Conservation (phyloP, 2,797 vertebrate genomes). For the Brachyalestes nurse region DNA sequence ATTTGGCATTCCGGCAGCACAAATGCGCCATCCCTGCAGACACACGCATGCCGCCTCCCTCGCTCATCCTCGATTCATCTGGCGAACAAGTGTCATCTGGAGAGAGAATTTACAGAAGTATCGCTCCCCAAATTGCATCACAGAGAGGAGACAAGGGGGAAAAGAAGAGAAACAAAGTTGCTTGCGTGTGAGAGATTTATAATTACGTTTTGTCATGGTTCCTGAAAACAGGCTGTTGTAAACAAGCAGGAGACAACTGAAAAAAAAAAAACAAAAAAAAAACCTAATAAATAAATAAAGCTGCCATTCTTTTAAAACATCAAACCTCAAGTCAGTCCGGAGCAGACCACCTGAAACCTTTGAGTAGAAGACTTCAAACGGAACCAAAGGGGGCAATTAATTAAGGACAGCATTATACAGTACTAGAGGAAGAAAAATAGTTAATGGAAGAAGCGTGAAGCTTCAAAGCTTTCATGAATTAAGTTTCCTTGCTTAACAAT, state of each 20-base stretch:
- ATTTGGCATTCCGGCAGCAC: constrained; percentile 16
- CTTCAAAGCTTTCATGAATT: background rate
- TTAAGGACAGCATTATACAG: background rate
- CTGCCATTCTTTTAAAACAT: background rate
- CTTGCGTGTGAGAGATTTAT: constrained; percentile 28
- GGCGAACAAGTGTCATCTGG: constrained; percentile 9
- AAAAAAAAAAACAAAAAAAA: background rate
- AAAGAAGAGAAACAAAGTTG: background rate
- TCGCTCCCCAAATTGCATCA: background rate
- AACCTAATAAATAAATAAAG: background rate
- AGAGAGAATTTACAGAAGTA: constrained; percentile 17
- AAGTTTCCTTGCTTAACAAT: background rate
- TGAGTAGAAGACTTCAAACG: background rate
- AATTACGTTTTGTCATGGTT: constrained; percentile 43
- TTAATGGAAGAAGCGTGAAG: background rate
- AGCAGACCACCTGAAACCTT: background rate
- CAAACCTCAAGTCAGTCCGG: background rate
- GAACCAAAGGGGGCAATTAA: background rate
- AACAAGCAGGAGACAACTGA: constrained; percentile 26
- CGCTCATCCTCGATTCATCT: constrained; percentile 15
- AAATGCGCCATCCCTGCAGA: constrained; percentile 6
- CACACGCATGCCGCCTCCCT: background rate
- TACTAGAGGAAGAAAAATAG: background rate
- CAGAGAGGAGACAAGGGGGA: background rate
- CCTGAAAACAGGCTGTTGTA: constrained; percentile 25